Percentiles rank a stretch among this genome's conserved stretches.
Evolutionary conservation across 2,888 invertebrate genomes (phyloP).

Genomic region (Harmothoe impar): DNA sequence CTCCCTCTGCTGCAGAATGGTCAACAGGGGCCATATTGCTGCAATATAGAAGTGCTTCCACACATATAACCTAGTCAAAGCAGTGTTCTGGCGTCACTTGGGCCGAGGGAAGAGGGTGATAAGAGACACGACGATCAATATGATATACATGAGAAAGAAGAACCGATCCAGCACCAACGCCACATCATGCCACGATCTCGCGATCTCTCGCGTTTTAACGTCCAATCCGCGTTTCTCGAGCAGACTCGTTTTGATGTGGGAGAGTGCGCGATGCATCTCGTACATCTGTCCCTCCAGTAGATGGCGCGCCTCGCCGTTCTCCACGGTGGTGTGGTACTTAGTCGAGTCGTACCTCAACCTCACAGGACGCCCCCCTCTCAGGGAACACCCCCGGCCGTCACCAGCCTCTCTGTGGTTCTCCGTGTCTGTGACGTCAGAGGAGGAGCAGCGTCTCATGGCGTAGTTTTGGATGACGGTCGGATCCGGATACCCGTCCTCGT

Average conservation of each 20-base stretch:
- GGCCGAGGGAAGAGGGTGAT: constrained; percentile 53
- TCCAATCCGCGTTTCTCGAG: constrained; percentile 8
- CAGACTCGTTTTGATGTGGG: constrained; percentile 37
- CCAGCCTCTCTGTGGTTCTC: not conserved
- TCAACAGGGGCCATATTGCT: too few species aligned
- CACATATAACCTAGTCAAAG: too few species aligned
- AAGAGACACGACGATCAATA: constrained; percentile 55
- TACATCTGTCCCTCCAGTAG: constrained; percentile 42
- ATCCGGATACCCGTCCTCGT: not conserved
- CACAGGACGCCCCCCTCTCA: not conserved
- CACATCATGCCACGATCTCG: constrained; percentile 46
- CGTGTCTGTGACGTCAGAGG: not conserved
- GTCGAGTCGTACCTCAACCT: not conserved
- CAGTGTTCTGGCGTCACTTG: not conserved
- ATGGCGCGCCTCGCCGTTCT: constrained; percentile 15
- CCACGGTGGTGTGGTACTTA: constrained; percentile 36
- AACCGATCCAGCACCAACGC: constrained; percentile 53
- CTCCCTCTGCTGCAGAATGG: too few species aligned
- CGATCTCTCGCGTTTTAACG: not conserved
- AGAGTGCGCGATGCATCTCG: constrained; percentile 6
- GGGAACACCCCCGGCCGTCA: not conserved
- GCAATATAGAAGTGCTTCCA: too few species aligned
- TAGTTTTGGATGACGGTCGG: constrained; percentile 42
- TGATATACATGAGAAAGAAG: constrained; percentile 60
- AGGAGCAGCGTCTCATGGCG: not conserved